Base-by-base conservation (phyloP, 1,140 invertebrate species). In the Bombus haemorrhoidalis region DNA sequence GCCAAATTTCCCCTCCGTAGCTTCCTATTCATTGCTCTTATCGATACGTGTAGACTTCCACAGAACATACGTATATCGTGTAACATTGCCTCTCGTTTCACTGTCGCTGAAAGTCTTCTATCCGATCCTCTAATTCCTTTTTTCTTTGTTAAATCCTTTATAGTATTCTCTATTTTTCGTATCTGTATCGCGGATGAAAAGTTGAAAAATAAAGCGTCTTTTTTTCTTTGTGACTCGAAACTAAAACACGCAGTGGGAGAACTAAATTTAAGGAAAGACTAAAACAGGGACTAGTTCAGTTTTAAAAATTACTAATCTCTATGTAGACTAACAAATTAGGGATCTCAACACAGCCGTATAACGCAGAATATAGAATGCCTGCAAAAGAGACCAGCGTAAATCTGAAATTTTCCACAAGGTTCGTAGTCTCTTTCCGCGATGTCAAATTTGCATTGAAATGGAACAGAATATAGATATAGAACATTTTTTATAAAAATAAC, bases 371-470 rank as follows among this genome's bases (percentile, higher is more conserved):
- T 25, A 32, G 64, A 34, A 66, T 18, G 15, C n/a, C 32, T 10
- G 66, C 18, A 18, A 68, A 68, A 34, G 34, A 37, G 22, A 12
- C 22, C 34, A 34, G 6, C 64, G 32, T 66, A 37, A 68, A 68
- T 37, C 9, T 37, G 66, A 37, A 68, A 68, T 9, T 37, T 68
- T 68, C 22, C 32, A 10, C 15, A 37, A 37, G 18, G 22, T 25
- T 34, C 66, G 22, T 22, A 3, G 3, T 9, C 34, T 4, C 22
- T 37, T 10, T 10, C 3, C 18, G 0, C 34, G 34, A 37, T 37
- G 34, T 68, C 18, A 68, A 68, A 68, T 68, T 68, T 68, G 66
- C 34, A 68, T 68, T 68, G 34, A 68, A 68, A 68, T 68, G 34
- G 18, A 34, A 68, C 32, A 37, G n/a, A n/a, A n/a, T 3, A 22